Base-by-base conservation (phyloP, 2,888 invertebrate species). In the Andrena fulva region DNA sequence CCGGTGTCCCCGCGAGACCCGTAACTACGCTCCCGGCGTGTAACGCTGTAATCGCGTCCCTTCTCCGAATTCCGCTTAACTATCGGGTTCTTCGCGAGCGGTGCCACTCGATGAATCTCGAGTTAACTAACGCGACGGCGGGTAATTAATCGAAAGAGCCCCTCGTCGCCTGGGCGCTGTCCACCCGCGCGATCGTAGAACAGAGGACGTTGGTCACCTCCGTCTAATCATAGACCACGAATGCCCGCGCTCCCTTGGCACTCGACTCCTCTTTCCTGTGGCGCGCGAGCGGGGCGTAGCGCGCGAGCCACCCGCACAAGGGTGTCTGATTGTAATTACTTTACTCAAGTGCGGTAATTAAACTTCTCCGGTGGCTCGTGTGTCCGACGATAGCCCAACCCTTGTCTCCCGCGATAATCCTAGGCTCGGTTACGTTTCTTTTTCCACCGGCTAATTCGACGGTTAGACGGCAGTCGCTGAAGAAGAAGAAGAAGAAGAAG, bases 251-350 rank as follows among this genome's bases (percentile, higher is more conserved):
- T 88, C 93, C 92, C 92, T 92, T 90, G 92, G 90, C 89, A 91
- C 88, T 91, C 89, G 92, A 92, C 91, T 89, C 92, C 90, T 82
- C 84, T 86, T 88, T 92, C 89, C 86, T 82, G 72, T 72, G 75
- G 77, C 81, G 71, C 63, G 73, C 80, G 35, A 60, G 33, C 35
- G 56, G 29, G 62, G 59, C 79, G 48, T 24, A 8, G 35, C 67
- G 33, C 73, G 35, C 62, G 80, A 59, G 20, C 56, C n/a, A 76
- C 81, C 73, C 67, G 80, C 86, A 92, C 93, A 90, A 91, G 91
- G 93, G 93, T 93, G 93, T 93, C 93, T 93, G 91, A 93, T 94
- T 93, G 93, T 93, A 94, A 94, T 94, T 93, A 93, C 93, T 93
- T 93, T 90, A 89, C 93, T 94, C 93, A 93, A 93, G 93, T 93